Percentiles rank a stretch among this genome's conserved stretches.
phyloP scores from a whole-genome alignment of 2,797 vertebrate genomes.

The Poecilia wingei region DNA sequence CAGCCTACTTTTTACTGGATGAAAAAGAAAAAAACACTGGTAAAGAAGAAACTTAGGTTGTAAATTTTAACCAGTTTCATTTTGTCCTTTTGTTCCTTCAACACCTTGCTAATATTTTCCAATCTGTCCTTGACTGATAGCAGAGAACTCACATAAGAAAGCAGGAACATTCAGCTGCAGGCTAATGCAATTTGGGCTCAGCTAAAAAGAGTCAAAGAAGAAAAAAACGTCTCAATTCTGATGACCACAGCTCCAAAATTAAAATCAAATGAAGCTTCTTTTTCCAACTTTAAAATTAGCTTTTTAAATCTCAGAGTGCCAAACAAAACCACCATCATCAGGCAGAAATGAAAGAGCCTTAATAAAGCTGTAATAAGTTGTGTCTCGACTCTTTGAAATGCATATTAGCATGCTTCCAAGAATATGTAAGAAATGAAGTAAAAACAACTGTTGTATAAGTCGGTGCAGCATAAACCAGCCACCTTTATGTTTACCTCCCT shows the following conservation, averaged over 20 bases:
- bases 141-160: slow-evolving; percentile 32
- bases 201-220: no score
- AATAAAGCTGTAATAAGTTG: slow-evolving; percentile 20
- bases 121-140: slow-evolving; percentile 28
- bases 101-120: slow-evolving; percentile 17
- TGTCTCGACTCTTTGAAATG: neutral
- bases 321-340: neutral
- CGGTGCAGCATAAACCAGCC: neutral
- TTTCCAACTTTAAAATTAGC: neutral
- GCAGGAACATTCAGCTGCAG: neutral
- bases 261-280: neutral
- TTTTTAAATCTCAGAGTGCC: neutral
- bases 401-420: neutral
- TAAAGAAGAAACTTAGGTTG: neutral
- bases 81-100: neutral
- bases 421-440: neutral
- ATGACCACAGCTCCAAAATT: neutral
- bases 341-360: slow-evolving; percentile 9
- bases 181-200: neutral
- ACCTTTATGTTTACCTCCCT: neutral
- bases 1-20: neutral
- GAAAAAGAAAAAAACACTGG: no score
- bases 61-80: neutral
- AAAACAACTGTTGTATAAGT: neutral
- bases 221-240: neutral